Base-by-base conservation (phyloP, 30 jellyfish, hydroid and myxozoan species). In the Catostylus mosaicus region DNA sequence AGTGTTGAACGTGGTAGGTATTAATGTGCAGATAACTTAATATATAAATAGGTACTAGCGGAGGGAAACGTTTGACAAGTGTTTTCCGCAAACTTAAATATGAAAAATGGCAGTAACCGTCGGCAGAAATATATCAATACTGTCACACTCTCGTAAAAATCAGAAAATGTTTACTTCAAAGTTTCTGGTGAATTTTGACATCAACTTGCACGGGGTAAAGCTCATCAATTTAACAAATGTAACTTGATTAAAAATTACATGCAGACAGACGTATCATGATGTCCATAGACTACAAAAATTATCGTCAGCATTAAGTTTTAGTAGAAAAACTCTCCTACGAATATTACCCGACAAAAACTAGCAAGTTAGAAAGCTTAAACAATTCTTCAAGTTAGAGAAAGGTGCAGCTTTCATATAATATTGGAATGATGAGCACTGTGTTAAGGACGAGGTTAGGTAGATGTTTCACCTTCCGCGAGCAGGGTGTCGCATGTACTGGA, bases 271-370 rank as follows among this genome's bases (percentile, higher is more conserved):
- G 4, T 23, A 59, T 22, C 19, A 7, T n/a, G 71, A 18, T 59
- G 71, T 59, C 71, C 38, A n/a, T 6, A 59, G 26, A 59, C 71
- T 59, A 59, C 10, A 59, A 59, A 59, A 59, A 27, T 59, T 59
- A 59, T 59, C 71, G 71, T 23, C 71, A 59, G 26, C 71, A 59
- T 27, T 3, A 59, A 59, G 71, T n/a, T 26, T 27, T n/a, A 7
- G 23, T 59, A 59, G 38, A 59, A 59, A 59, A 59, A 23, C 23
- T 37, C 23, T 18, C 71, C n/a, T 59, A 59, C 71, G n/a, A 59
- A 8, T 59, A 52, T 52, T 59, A 59, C 71, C 38, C 71, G 71
- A 16, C 23, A 37, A 59, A 27, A 59, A 59, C 16, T n/a, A 59
- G n/a, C 20, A 59, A 35, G 14, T 48, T 3, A 48, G 63, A 48